These are phyloP conservation scores for Philereme transversata DNA, from an alignment of 2,888 invertebrate species.

Conservation along the genomic window DNA sequence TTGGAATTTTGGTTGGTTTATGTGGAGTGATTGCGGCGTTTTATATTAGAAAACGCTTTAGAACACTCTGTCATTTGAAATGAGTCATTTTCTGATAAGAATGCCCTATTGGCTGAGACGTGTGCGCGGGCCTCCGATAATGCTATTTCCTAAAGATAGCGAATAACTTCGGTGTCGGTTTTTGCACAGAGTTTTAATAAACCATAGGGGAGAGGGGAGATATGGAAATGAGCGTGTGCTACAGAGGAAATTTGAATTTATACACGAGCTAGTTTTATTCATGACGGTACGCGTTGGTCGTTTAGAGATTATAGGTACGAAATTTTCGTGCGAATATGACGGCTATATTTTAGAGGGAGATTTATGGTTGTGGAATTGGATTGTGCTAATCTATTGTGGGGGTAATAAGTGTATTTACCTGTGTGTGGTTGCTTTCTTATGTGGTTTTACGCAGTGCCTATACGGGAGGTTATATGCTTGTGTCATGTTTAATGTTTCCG, in stretches of 20 bases:
- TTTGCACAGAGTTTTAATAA: slow-evolving; percentile 82
- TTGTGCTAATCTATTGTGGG: slow-evolving; percentile 31
- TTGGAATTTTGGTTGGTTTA: slow-evolving; percentile 41
- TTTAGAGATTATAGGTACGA: slow-evolving; percentile 56
- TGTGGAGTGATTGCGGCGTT: slow-evolving; percentile 56
- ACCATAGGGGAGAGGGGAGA: slow-evolving; percentile 76
- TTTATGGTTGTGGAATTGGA: slow-evolving; percentile 39
- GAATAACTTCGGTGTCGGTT: slow-evolving; percentile 77
- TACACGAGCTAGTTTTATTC: slow-evolving; percentile 82
- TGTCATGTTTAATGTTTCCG: slow-evolving; percentile 13
- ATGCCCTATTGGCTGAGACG: slow-evolving; percentile 84
- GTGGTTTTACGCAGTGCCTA: slow-evolving; percentile 8
- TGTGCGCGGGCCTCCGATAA: slow-evolving; percentile 80
- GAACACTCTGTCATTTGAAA: slow-evolving; percentile 87
- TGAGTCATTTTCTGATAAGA: slow-evolving; percentile 90
- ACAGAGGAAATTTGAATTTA: slow-evolving; percentile 84
- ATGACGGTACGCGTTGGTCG: slow-evolving; percentile 63
- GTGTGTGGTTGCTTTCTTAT: slow-evolving; percentile 23
- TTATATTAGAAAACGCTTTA: slow-evolving; percentile 65
- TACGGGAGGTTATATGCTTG: slow-evolving; percentile 3
- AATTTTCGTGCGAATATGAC: slow-evolving; percentile 54
- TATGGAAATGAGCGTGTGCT: slow-evolving; percentile 82
- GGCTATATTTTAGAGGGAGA: slow-evolving; percentile 47
- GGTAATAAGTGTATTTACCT: neutral
- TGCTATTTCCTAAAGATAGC: slow-evolving; percentile 82